Base-by-base conservation (phyloP, 2,888 invertebrate species). In the Drosophila neoperkinsi region DNA sequence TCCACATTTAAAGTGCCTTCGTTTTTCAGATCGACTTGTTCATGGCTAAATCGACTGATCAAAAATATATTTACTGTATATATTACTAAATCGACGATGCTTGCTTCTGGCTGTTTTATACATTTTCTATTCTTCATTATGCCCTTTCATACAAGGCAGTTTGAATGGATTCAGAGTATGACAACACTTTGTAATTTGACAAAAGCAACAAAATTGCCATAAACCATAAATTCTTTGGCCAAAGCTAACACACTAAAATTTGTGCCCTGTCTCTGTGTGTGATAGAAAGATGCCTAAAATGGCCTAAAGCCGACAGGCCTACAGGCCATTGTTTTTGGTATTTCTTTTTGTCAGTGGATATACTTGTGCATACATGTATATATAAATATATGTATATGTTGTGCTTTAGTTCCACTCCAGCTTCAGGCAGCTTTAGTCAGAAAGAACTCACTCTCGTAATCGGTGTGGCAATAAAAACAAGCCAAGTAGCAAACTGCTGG, bases 211-310 rank as follows among this genome's bases (percentile, higher is more conserved):
- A 78, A 82, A 85, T 70, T 71, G 77, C 81, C 86, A 90, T 90
- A 90, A 91, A 83, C 88, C 84, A 90, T 90, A 90, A 84, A 91
- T 84, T 91, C 78, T 79, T 80, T 57, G 72, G 71, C 61, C 69
- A 74, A 74, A 71, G 77, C 71, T 71, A 64, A 74, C 66, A 81
- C 84, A 86, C 87, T 85, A 85, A 88, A 85, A 81, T 61, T 57
- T 70, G 41, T 55, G 68, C 72, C 68, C 10, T 38, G 55, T 28
- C 4, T 38, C 6, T 53, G 10, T 53, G 52, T 33, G 25, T 21
- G 50, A 66, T 63, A 61, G 59, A 66, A 60, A 30, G 53, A 21
- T 33, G 68, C 28, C 61, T 52, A 73, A 73, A 62, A 31, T 53
- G 51, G 58, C 51, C 70, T 61, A 52, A 80, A 65, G 21, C 16